Base-by-base conservation (phyloP, 2,797 vertebrate species). In the Sylvia borin region DNA sequence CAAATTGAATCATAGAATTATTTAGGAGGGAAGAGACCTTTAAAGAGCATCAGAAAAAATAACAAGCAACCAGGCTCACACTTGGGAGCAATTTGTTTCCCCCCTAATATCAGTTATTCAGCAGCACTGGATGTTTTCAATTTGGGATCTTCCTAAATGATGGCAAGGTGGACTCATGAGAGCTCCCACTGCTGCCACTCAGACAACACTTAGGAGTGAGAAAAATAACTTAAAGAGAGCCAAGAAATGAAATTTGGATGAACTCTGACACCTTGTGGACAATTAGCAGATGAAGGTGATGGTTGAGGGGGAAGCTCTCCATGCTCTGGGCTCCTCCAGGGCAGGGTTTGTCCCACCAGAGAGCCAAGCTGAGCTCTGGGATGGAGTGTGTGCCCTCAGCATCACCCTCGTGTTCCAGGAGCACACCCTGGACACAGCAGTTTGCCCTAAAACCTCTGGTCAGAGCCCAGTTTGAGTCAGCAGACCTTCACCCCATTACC, bases 201-300 rank as follows among this genome's bases (percentile, higher is more conserved):
- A 40, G 45, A 18, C 24, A 73, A 10, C 53, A 55, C 21, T 13
- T 15, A 14, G 8, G 55, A 15, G 13, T 40, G 66, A 80, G n/a
- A 75, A 91, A 77, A 62, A 25, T 2, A 16, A 9, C 13, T 60
- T 3, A 19, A 24, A 42, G 40, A 61, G 71, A 53, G 42, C 40
- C 57, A 55, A 80, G 61, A 91, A n/a, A 54, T 16, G 26, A 70
- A 85, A 58, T 21, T 55, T 67, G 85, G 85, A 92, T 86, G 90
- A 81, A 95, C 55, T 93, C 87, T 96, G 95, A 97, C 96, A 95
- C 90, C 96, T 96, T 90, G 96, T 97, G 96, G 96, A 92, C 95
- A 95, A 85, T 94, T 79, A 86, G 68, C 89, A 92, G 74, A 90
- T 4, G 47, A 13, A 92, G 91, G 61, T 43, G 58, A 68, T 68